Evolutionary conservation across 1,140 invertebrate species (phyloP).

Genomic region (Oreohelix idahoensis): DNA sequence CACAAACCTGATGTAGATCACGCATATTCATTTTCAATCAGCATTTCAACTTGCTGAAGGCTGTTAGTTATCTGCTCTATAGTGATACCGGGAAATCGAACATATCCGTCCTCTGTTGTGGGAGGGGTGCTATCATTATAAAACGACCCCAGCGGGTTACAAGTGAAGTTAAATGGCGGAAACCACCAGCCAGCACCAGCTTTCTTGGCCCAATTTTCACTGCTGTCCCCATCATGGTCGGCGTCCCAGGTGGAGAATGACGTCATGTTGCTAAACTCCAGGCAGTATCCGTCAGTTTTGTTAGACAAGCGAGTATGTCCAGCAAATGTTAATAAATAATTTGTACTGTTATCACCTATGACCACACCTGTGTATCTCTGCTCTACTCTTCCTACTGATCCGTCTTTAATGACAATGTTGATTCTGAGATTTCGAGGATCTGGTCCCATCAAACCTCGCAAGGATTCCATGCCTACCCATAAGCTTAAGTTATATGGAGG

Average conservation of each 20-base stretch:
- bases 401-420: not conserved
- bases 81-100: not conserved
- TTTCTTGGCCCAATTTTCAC: not conserved
- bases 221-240: not conserved
- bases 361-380: not conserved
- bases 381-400: not conserved
- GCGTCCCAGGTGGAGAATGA: slow-evolving; percentile 1
- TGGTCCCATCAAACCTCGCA: not conserved
- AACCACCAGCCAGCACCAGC: slow-evolving; percentile 2
- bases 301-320: not conserved
- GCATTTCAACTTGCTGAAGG: not conserved
- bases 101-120: not conserved
- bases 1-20: too few relatives aligned
- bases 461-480: not conserved
- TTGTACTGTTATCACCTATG: not conserved
- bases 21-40: not conserved
- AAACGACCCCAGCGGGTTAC: not conserved
- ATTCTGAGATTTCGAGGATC: not conserved
- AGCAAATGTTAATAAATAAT: not conserved
- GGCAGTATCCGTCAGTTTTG: not conserved
- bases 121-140: not conserved
- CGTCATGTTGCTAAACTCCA: not conserved
- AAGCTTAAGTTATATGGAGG: slow-evolving; percentile 2
- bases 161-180: not conserved
- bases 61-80: not conserved